Conservation (phyloP, 1,140 invertebrate genomes). For the Brachionus plicatilis region DNA sequence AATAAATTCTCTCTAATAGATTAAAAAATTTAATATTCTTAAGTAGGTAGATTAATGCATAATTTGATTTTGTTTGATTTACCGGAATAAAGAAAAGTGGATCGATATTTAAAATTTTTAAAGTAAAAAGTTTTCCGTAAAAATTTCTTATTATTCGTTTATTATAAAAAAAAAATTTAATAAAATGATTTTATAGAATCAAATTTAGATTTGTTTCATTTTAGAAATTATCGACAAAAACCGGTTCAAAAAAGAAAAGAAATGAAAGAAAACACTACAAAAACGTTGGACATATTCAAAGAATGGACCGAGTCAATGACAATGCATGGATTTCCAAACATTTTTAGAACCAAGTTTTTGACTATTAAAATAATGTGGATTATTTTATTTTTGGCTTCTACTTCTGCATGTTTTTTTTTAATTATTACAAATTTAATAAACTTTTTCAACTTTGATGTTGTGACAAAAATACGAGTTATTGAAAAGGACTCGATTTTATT, state of each 20-base stretch:
- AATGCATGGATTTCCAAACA: constrained; percentile 18
- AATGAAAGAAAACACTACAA: neutral
- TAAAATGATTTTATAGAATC: no score
- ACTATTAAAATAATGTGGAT: neutral
- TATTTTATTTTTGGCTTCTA: neutral
- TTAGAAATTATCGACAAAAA: neutral
- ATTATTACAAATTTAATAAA: neutral
- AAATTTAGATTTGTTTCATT: no score
- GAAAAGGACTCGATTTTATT: neutral
- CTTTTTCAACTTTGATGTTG: neutral
- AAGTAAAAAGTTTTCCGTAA: neutral
- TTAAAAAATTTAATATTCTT: no score
- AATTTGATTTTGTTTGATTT: no score
- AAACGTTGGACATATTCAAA: neutral
- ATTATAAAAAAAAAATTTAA: no score
- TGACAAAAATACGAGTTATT: neutral
- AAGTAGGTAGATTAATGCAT: no score
- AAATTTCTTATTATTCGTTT: neutral
- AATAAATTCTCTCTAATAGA: no score
- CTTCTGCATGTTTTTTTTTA: neutral
- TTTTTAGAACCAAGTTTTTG: neutral
- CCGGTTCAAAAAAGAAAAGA: neutral
- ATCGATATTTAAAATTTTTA: no score
- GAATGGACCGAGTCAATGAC: constrained; percentile 6
- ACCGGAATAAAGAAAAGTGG: no score